Conservation (phyloP, 2,888 invertebrate species). For the Furcula furcula region DNA sequence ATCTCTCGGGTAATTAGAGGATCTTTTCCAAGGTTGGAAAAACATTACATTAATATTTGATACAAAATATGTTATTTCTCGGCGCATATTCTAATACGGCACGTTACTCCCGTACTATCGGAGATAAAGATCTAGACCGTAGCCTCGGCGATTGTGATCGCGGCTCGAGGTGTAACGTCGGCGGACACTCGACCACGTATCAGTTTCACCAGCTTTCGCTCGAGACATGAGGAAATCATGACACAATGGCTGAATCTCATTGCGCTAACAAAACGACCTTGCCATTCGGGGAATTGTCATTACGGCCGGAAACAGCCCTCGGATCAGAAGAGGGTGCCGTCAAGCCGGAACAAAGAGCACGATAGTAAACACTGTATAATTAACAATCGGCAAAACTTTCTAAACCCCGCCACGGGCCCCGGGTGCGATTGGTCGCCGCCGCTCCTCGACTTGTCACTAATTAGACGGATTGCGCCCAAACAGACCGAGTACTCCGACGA, state of each 20-base stretch:
- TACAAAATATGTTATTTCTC: too few species aligned
- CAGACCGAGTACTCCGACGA: too few species aligned
- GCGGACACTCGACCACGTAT: neutral
- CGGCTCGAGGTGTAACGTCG: neutral
- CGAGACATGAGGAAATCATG: constrained; percentile 17
- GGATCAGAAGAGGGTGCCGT: constrained; percentile 19
- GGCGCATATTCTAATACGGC: too few species aligned
- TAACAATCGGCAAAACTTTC: constrained; percentile 12
- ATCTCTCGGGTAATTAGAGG: too few species aligned
- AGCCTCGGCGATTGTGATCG: neutral
- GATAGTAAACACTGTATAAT: constrained; percentile 24
- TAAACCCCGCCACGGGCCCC: neutral
- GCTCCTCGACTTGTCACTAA: too few species aligned
- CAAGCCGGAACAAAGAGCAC: constrained; percentile 20
- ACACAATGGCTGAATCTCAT: constrained; percentile 9
- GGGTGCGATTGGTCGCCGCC: too few species aligned
- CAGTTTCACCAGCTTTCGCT: constrained; percentile 21
- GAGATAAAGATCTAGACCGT: constrained; percentile 9
- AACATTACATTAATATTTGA: too few species aligned
- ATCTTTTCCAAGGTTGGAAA: too few species aligned
- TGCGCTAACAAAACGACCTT: constrained; percentile 4
- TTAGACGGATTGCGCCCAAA: too few species aligned
- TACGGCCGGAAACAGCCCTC: constrained; percentile 17
- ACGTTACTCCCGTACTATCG: too few species aligned
- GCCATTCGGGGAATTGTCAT: constrained; percentile 10